Evolutionary conservation across 2,113 vertebrate genomes (phyloP).

Genomic region (Aphyosemion australe): DNA sequence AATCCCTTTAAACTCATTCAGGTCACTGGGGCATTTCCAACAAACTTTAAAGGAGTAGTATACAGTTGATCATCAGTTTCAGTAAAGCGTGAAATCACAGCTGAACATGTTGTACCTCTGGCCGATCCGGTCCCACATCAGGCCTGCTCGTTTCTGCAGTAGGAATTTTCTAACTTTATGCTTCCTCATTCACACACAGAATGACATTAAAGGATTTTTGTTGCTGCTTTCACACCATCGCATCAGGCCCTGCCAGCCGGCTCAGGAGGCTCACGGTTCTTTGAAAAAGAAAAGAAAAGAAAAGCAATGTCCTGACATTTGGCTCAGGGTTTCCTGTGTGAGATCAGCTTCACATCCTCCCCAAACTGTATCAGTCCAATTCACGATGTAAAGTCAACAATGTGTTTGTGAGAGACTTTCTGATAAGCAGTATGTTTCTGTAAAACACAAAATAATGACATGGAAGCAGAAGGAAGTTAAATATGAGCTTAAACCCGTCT

Average conservation of each 20-base stretch:
- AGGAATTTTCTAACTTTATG: constrained; percentile 15
- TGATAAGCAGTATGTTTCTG: no score
- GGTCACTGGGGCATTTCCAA: not conserved
- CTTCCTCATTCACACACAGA: constrained; percentile 30
- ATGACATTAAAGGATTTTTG: not conserved
- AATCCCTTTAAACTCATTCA: no score
- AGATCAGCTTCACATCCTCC: constrained; percentile 41
- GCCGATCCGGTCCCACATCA: not conserved
- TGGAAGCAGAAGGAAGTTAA: no score
- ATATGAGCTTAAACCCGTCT: not conserved
- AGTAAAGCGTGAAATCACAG: not conserved
- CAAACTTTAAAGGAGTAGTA: not conserved
- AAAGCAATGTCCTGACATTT: constrained; percentile 55
- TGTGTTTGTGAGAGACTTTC: not conserved
- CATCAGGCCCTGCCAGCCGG: not conserved
- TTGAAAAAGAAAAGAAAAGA: constrained; percentile 14
- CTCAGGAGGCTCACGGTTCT: constrained; percentile 7
- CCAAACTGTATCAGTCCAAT: constrained; percentile 1
- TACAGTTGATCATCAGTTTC: not conserved
- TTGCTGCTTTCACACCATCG: not conserved
- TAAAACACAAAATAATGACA: no score
- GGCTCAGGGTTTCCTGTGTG: constrained; percentile 63
- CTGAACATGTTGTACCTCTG: not conserved
- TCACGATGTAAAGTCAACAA: constrained; percentile 1
- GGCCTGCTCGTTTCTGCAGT: not conserved